Evolutionary conservation across 2,888 invertebrate species (phyloP), one percentile per base, ranked within the genome.

Genomic region (Cryptocephalus primarius): DNA sequence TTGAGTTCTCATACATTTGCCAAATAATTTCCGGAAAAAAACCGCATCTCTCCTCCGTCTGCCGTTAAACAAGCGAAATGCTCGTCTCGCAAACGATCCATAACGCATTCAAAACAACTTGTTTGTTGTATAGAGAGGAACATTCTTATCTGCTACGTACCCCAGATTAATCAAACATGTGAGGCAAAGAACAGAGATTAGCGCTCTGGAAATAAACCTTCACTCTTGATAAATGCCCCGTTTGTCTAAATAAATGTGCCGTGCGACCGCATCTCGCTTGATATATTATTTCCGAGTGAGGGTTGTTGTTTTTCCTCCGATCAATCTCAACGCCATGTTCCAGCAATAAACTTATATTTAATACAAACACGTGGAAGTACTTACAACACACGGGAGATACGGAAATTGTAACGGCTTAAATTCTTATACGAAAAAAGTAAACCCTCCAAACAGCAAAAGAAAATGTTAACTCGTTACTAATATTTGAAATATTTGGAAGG

Each of bases 211-310:
- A 63, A 62, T 62, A 62, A 59, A 58, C 56, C 47, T 47, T 52
- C 36, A n/a, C 11, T 47, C 58, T 60, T 63, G 65, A 65, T 63
- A 63, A 63, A 65, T 65, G 65, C 61, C 55, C 54, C 62, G 62
- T 64, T 65, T 63, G 65, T 61, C 62, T 61, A 53, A 58, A 59
- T 60, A 64, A 64, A 64, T 65, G 62, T 63, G 56, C 52, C 64
- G 63, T 63, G 60, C 56, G 60, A 55, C 59, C 57, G 58, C 61
- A 60, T 61, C 61, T 56, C 60, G 55, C 55, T 58, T 64, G 65
- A 65, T 64, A 62, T 63, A 65, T 63, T 59, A 63, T 63, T 64
- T 64, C 63, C 64, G 64, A 64, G 63, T 52, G 60, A 60, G 60
- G 57, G 60, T 58, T 61, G 60, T 61, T 61, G 60, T 44, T 40